phyloP scores from a whole-genome alignment of 2,888 invertebrate species.

The Sarcophaga caerulescens region DNA sequence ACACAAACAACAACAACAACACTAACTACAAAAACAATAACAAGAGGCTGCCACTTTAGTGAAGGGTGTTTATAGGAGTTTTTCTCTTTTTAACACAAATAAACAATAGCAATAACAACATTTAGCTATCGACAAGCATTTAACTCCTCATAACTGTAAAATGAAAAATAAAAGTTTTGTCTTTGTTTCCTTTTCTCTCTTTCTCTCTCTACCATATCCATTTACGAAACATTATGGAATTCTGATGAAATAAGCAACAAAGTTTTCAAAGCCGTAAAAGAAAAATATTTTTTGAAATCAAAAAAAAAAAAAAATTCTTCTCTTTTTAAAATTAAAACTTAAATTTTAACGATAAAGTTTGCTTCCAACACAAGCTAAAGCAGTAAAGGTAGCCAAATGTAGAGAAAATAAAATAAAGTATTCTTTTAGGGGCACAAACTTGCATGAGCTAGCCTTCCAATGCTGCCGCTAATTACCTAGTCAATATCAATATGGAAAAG shows the following conservation, averaged over 20 bases:
- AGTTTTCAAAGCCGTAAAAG: slow-evolving; percentile 8
- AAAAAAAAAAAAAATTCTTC: background rate
- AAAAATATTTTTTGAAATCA: slow-evolving; percentile 28
- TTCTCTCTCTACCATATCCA: too few relatives aligned
- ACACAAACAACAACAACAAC: slow-evolving; percentile 46
- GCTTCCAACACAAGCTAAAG: background rate
- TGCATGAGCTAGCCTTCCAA: background rate
- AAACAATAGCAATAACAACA: slow-evolving; percentile 47
- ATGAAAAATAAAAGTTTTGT: slow-evolving; percentile 31
- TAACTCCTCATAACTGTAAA: slow-evolving; percentile 66
- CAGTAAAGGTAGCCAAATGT: slow-evolving; percentile 1
- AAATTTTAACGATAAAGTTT: slow-evolving; percentile 60
- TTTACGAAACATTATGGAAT: too few relatives aligned
- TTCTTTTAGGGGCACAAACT: background rate
- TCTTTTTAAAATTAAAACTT: slow-evolving; percentile 40
- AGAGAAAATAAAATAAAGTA: too few relatives aligned
- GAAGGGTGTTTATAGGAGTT: slow-evolving; percentile 41
- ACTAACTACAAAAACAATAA: slow-evolving; percentile 37
- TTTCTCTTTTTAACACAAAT: background rate
- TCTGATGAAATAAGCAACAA: background rate
- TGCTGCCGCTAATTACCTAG: too few relatives aligned
- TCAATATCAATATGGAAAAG: too few relatives aligned
- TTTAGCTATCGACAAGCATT: slow-evolving; percentile 59
- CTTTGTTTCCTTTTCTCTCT: too few relatives aligned
- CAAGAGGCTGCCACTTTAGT: slow-evolving; percentile 34